Evolutionary conservation across 1,140 invertebrate species (phyloP), one percentile per base, ranked within the genome.

Genomic region (Parasteatoda tepidariorum): DNA sequence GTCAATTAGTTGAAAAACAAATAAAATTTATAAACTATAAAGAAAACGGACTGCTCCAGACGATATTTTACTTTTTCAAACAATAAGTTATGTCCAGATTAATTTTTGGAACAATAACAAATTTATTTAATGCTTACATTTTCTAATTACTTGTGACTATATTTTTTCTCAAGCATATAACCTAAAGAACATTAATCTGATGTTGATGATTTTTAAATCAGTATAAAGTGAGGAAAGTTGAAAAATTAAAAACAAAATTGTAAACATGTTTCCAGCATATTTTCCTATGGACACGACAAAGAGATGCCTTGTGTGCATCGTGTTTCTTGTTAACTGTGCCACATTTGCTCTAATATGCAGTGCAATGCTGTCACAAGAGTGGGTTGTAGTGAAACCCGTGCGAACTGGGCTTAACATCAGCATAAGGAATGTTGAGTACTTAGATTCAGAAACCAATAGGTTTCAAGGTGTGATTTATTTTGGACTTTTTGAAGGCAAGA

Each of bases 401-500:
- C 33, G 81, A 41, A 83, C 81, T n/a, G 81, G 81, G 66, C 70
- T 83, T 7, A 83, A 83, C 26, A 74, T 83, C 24, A 73, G 57
- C 28, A 66, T 83, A 26, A 57, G 81, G 26, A 64, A 64, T 26
- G 41, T 33, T 11, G 81, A 66, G 15, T 28, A 18, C 18, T 9
- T 68, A 7, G 81, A 83, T 55, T 54, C 26, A 0, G 70, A 73
- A 55, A 64, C 68, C 2, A 74, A 34, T 30, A 83, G 81, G 93
- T 85, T 95, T 94, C 59, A 93, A 93, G 62, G 95, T 94, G 0
- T 91, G 84, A 92, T 97, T 61, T 92, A 94, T 86, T 94, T 96
- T 86, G 96, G 96, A 0, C 90, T 97, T 0, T 94, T 97, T 86
- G 92, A 94, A 84, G 95, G 95, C 0, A 93, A 92, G 79, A 95